A percentile compares a stretch with the other conserved stretches of the same genome.
phyloP scores from a whole-genome alignment of 1,140 invertebrate species.

The Euglossa dilemma region DNA sequence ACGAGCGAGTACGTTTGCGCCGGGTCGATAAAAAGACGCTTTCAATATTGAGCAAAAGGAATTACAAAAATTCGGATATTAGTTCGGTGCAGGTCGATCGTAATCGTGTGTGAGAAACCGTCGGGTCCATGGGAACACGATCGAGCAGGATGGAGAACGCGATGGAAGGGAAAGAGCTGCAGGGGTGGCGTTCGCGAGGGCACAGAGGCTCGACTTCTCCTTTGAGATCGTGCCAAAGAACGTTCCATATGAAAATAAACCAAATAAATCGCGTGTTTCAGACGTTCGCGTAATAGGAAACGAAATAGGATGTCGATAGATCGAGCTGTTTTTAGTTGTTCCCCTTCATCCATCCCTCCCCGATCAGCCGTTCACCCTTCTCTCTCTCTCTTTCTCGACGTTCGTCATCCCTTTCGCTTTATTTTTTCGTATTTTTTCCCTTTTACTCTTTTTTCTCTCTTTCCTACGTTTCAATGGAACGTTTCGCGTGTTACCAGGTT shows the following conservation, averaged over 20 bases:
- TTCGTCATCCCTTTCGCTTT: neutral
- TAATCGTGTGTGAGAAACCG: slow-evolving; percentile 73
- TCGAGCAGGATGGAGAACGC: neutral
- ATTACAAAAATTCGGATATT: slow-evolving; percentile 79
- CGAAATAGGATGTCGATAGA: slow-evolving; percentile 78
- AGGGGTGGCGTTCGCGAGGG: slow-evolving; percentile 34
- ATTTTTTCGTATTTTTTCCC: neutral
- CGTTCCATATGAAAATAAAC: slow-evolving; percentile 76
- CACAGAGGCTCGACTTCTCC: slow-evolving; percentile 53
- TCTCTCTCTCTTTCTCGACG: slow-evolving; percentile 11
- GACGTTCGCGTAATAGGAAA: slow-evolving; percentile 78
- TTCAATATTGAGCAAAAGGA: slow-evolving; percentile 76
- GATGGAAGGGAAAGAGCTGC: slow-evolving; percentile 18
- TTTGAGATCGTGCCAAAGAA: slow-evolving; percentile 78
- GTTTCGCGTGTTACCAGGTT: slow-evolving; percentile 16
- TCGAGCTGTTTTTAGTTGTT: slow-evolving; percentile 66
- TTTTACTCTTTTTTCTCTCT: neutral
- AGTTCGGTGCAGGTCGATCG: slow-evolving; percentile 70
- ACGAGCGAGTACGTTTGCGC: neutral
- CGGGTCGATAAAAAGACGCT: slow-evolving; percentile 38
- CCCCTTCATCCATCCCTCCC: neutral
- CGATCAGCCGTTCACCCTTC: neutral
- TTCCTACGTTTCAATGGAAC: slow-evolving; percentile 14
- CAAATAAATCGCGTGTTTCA: slow-evolving; percentile 76
- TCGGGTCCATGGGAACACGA: slow-evolving; percentile 35